phyloP scores from a whole-genome alignment of 2,113 vertebrate species.

The Ceyx melanurus region DNA sequence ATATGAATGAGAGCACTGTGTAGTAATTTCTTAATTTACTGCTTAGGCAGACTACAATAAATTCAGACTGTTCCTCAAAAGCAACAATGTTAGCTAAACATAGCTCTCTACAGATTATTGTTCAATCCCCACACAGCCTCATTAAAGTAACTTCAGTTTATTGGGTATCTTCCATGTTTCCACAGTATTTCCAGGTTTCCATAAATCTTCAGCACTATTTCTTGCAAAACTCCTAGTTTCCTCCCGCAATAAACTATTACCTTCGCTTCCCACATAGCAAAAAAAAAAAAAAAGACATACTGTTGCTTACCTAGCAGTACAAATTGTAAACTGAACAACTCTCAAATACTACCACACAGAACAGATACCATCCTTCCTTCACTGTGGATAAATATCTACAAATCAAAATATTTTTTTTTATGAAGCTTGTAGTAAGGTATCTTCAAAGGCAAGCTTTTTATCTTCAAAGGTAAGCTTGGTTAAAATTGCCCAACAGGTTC shows the following conservation, averaged over 20 bases:
- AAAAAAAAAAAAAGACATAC: neutral
- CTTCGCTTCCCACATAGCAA: neutral
- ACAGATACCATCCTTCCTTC: rapidly evolving
- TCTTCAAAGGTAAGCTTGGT: neutral
- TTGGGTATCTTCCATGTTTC: neutral
- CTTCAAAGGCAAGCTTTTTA: neutral
- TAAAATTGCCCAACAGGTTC: neutral
- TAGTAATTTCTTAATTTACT: neutral
- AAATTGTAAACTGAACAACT: neutral
- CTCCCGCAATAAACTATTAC: neutral
- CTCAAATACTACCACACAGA: neutral
- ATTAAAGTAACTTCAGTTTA: neutral
- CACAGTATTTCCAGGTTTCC: neutral
- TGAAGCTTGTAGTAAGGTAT: neutral
- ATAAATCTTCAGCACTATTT: neutral
- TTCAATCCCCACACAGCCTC: neutral
- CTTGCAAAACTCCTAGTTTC: neutral
- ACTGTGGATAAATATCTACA: neutral
- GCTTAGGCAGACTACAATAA: neutral
- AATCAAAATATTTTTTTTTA: rapidly evolving
- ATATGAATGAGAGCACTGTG: neutral
- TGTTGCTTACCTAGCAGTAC: neutral
- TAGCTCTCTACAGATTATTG: neutral
- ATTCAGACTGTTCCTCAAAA: neutral
- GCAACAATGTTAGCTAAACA: neutral